A percentile compares a stretch with the other conserved stretches of the same genome.
These are phyloP conservation scores for Drosophila saltans DNA, from an alignment of 1,140 invertebrate species.

Conservation along the genomic window DNA sequence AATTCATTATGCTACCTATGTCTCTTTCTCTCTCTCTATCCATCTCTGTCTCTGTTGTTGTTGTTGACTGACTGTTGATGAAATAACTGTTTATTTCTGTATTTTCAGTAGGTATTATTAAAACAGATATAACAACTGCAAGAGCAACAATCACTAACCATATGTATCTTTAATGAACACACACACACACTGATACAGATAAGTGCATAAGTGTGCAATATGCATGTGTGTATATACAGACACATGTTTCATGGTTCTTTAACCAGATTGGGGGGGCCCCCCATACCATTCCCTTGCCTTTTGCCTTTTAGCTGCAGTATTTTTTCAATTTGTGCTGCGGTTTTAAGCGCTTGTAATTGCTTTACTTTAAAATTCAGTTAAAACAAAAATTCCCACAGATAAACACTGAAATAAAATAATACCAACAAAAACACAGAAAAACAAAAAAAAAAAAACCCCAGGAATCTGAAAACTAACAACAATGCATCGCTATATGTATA, in stretches of 20 bases:
- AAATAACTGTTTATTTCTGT: conserved; percentile 6
- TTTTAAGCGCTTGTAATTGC: conserved; percentile 55
- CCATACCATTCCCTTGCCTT: neutral
- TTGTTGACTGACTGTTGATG: conserved; percentile 12
- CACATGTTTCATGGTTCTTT: conserved; percentile 13
- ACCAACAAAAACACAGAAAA: neutral
- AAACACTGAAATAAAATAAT: conserved; percentile 35
- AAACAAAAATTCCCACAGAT: conserved; percentile 34
- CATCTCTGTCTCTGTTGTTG: conserved; percentile 14
- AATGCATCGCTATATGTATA: neutral
- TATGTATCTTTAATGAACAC: neutral
- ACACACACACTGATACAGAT: neutral
- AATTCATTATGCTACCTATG: conserved; percentile 3
- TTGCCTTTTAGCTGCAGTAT: conserved; percentile 24
- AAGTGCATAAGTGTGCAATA: neutral
- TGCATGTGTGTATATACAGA: neutral
- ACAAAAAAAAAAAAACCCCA: neutral
- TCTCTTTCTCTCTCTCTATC: neutral
- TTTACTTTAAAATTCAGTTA: conserved; percentile 45
- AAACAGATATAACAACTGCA: neutral
- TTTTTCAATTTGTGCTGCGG: conserved; percentile 30
- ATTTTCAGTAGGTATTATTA: conserved; percentile 10
- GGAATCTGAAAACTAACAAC: neutral
- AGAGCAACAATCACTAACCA: conserved; percentile 7
- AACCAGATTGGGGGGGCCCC: neutral